Base-by-base conservation (phyloP, 1,140 invertebrate genomes). In the Fopius arisanus region DNA sequence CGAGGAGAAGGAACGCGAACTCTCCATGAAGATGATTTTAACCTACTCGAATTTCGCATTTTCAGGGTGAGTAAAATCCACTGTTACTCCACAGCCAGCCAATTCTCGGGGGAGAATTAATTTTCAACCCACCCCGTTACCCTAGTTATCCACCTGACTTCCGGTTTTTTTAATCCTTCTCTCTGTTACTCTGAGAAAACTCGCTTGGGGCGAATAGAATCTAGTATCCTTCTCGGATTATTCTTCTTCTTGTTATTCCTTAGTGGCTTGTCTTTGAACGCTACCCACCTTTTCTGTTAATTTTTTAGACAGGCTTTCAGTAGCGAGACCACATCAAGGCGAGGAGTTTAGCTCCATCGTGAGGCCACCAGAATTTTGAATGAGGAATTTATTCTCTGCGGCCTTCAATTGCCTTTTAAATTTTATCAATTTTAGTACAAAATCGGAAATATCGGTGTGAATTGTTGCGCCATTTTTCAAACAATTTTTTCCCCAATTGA, bases 21-120 rank as follows among this genome's bases (percentile, higher is more conserved):
- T 98, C 67, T 94, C 95, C 78, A 89, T 91, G 67, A 92, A 93
- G 80, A 96, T 98, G 78, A 96, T 98, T 91, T 90, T 92, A 78
- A 92, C 94, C 65, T 97, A 95, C 88, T 92, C 94, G 26, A 92
- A 92, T 86, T 98, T 98, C 85, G 95, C 95, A 31, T 91, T 92
- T 76, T 94, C 92, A 40, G 96, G 96, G 96, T 97, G 90, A 91
- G 91, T 89, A 7, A 31, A 5, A 23, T 7, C 43, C 54, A 19
- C 23, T 12, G 23, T 54, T 23, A 9, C 54, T 26, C 19, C 10
- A 26, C 54, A 26, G 23, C 54, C 54, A 12, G 0, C 3, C 12
- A 26, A 28, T 59, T 3, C 23, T 26, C 54, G 6, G 2, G 54
- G 23, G 54, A 28, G 54, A 23, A 59, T 59, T 59, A n/a, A n/a